Conservation (phyloP, 23 tunicate genomes). For the Botrylloides violaceus region DNA sequence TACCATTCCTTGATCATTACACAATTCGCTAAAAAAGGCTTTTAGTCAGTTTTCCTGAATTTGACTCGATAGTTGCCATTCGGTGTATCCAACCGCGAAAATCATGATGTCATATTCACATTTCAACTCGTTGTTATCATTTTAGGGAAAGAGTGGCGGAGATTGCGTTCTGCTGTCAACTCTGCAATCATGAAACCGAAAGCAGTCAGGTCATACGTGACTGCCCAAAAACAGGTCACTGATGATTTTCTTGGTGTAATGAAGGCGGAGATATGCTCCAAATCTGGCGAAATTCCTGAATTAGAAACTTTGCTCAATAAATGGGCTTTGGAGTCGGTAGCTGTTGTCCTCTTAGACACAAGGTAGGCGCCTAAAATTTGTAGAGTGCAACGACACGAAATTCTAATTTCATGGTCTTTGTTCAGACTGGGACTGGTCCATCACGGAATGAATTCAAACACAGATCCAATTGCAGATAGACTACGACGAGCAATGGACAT, state of each 20-base stretch:
- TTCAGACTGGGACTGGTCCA: conserved; percentile 58
- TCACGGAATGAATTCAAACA: conserved; percentile 3
- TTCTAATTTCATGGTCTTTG: not conserved
- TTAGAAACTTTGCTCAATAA: conserved; percentile 57
- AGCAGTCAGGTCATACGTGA: conserved; percentile 25
- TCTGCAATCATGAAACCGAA: conserved; percentile 53
- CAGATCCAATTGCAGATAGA: conserved; percentile 48
- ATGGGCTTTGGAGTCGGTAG: conserved; percentile 93
- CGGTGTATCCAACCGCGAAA: too few relatives aligned
- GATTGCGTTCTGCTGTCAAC: conserved; percentile 50
- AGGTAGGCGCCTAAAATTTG: conserved; percentile 34
- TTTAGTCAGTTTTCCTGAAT: too few relatives aligned
- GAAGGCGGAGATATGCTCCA: not conserved
- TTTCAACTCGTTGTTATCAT: too few relatives aligned
- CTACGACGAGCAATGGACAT: conserved; percentile 73
- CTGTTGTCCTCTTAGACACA: conserved; percentile 57
- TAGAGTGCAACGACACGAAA: conserved; percentile 4
- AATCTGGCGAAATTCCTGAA: conserved; percentile 43
- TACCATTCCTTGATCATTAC: too few relatives aligned
- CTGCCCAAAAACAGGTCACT: conserved; percentile 42
- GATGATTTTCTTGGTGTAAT: conserved; percentile 43
- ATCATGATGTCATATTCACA: too few relatives aligned
- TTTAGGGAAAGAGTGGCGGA: conserved; percentile 57
- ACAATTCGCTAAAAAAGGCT: too few relatives aligned
- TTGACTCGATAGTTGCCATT: too few relatives aligned